phyloP scores from a whole-genome alignment of 2,888 invertebrate species.

The Harpagoxenus sublaevis region DNA sequence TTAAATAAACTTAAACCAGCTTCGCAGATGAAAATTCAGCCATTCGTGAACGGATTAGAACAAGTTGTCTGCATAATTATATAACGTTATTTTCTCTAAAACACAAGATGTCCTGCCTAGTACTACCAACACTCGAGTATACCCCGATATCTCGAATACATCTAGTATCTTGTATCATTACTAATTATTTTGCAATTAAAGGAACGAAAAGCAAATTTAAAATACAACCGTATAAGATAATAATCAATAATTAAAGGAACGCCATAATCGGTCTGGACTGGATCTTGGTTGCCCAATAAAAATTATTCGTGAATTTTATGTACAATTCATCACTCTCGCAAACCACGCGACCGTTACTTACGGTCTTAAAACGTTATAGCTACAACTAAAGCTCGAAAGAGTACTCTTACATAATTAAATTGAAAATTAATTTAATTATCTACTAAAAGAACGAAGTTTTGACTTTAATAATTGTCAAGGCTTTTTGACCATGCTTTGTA shows the following conservation, averaged over 20 bases:
- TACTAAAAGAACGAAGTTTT: background rate
- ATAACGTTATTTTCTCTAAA: slow-evolving; percentile 4
- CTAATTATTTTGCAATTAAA: background rate
- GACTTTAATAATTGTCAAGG: background rate
- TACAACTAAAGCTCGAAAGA: no score
- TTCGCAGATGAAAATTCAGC: slow-evolving; percentile 40
- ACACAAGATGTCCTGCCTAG: background rate
- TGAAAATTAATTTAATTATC: no score
- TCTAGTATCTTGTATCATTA: background rate
- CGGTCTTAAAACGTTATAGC: no score
- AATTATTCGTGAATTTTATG: no score
- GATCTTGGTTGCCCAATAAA: no score
- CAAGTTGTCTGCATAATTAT: slow-evolving; percentile 67
- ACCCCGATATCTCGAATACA: background rate
- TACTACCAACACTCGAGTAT: background rate
- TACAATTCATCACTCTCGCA: no score
- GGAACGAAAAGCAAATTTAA: no score
- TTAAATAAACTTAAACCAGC: background rate
- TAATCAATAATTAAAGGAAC: no score
- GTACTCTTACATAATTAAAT: no score
- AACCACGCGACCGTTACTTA: no score
- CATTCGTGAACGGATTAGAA: slow-evolving; percentile 55
- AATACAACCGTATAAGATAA: no score
- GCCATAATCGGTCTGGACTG: no score
- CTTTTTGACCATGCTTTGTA: background rate